Evolutionary conservation across 2,797 vertebrate genomes (phyloP).

Genomic region (Pyrrhura leucotis): DNA sequence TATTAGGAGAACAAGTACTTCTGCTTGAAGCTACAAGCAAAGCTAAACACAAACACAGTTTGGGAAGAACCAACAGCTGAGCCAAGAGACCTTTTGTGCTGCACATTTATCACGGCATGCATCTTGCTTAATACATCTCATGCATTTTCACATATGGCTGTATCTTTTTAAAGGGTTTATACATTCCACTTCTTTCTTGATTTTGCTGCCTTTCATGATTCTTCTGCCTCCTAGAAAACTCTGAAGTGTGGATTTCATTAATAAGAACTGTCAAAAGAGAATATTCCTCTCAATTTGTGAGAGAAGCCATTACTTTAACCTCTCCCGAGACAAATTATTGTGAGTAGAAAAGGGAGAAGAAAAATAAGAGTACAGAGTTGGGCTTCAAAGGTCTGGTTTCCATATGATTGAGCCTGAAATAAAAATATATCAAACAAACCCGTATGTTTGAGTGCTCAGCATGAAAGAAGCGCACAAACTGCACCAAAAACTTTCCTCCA

Average conservation of each 20-base stretch:
- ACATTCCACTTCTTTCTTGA: not conserved
- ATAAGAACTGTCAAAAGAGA: not conserved
- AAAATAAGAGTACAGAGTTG: not conserved
- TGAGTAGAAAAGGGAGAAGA: not conserved
- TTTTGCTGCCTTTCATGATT: not conserved
- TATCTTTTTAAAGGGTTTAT: not conserved
- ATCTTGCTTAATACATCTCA: not conserved
- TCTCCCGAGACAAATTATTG: not conserved
- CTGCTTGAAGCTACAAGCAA: not conserved
- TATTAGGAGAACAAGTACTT: not conserved
- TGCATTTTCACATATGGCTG: not conserved
- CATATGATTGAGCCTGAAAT: not conserved
- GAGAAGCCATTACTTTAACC: not conserved
- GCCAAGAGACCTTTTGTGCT: not conserved
- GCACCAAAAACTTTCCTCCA: not conserved
- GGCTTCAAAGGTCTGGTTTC: not conserved
- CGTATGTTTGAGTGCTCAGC: not conserved
- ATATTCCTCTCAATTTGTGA: not conserved
- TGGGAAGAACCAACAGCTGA: conserved; percentile 20
- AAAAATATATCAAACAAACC: not conserved
- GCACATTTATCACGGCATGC: not conserved
- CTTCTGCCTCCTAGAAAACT: not conserved
- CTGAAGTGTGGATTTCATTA: not conserved
- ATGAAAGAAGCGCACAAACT: not conserved
- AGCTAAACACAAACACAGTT: not conserved